A percentile compares a stretch with the other conserved stretches of the same genome.
Evolutionary conservation across 2,888 invertebrate species (phyloP).

Genomic region (Callinectes sapidus): DNA sequence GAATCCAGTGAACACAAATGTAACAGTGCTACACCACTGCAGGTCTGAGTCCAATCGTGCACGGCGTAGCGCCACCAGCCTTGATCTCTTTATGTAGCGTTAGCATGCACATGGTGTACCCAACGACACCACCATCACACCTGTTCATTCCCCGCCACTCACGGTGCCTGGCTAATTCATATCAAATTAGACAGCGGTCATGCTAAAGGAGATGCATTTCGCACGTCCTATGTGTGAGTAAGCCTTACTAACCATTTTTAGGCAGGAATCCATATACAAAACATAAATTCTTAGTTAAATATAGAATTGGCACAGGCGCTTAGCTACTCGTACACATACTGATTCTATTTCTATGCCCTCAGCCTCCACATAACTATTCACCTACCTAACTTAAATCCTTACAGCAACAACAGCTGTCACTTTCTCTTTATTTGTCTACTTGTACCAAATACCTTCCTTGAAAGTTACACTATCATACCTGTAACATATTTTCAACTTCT

Average conservation of each 20-base stretch:
- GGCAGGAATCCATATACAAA: background rate
- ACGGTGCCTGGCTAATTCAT: background rate
- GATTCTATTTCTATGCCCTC: background rate
- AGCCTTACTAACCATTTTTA: background rate
- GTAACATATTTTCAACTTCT: background rate
- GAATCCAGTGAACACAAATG: background rate
- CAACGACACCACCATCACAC: background rate
- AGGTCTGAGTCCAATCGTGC: background rate
- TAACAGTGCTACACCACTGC: background rate
- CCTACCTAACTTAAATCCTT: background rate
- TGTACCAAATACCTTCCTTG: background rate
- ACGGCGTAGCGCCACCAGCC: background rate
- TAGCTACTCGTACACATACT: background rate
- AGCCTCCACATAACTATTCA: background rate
- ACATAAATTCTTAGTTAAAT: background rate
- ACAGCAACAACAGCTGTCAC: background rate
- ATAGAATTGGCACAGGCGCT: constrained; percentile 18
- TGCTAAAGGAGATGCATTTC: background rate
- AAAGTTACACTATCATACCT: background rate
- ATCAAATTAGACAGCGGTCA: background rate
- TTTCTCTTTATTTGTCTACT: background rate
- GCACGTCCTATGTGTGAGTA: background rate
- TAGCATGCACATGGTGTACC: background rate
- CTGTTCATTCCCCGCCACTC: background rate
- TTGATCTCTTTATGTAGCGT: background rate